phyloP scores from a whole-genome alignment of 2,888 invertebrate genomes.

The Cremastinae sp. region DNA sequence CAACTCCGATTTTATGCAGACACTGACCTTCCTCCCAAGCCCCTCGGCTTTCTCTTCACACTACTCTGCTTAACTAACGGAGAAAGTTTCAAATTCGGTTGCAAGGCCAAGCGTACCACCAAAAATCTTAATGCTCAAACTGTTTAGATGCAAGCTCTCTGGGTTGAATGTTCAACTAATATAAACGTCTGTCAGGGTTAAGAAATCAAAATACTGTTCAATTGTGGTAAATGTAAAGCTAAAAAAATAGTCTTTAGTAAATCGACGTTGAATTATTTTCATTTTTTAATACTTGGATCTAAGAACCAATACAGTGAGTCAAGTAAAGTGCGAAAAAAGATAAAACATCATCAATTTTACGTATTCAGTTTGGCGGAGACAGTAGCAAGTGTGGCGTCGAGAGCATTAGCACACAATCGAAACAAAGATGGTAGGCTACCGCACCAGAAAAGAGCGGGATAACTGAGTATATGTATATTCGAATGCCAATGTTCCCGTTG shows the following conservation, averaged over 20 bases:
- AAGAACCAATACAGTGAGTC: background rate
- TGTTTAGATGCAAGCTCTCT: too few relatives aligned
- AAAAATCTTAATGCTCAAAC: constrained; percentile 33
- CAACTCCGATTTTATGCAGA: constrained; percentile 77
- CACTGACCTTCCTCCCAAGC: constrained; percentile 78
- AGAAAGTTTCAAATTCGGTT: constrained; percentile 79
- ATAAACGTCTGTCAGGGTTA: too few relatives aligned
- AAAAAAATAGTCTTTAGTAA: too few relatives aligned
- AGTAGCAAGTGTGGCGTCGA: constrained; percentile 48
- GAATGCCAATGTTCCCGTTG: constrained; percentile 73
- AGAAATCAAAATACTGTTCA: too few relatives aligned
- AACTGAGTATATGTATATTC: constrained; percentile 51
- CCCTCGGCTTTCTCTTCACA: constrained; percentile 55
- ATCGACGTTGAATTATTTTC: too few relatives aligned
- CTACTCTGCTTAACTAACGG: constrained; percentile 69
- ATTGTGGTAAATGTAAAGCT: too few relatives aligned
- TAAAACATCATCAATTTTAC: constrained; percentile 47
- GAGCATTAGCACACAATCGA: constrained; percentile 80
- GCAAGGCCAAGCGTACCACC: constrained; percentile 75
- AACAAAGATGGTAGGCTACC: constrained; percentile 69
- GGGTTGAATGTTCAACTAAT: too few relatives aligned
- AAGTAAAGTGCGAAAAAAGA: constrained; percentile 47
- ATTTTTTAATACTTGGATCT: too few relatives aligned
- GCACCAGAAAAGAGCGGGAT: constrained; percentile 54
- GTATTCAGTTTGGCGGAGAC: constrained; percentile 38